Evolutionary conservation across 2,797 vertebrate species (phyloP).

Genomic region (Onychomys torridus): DNA sequence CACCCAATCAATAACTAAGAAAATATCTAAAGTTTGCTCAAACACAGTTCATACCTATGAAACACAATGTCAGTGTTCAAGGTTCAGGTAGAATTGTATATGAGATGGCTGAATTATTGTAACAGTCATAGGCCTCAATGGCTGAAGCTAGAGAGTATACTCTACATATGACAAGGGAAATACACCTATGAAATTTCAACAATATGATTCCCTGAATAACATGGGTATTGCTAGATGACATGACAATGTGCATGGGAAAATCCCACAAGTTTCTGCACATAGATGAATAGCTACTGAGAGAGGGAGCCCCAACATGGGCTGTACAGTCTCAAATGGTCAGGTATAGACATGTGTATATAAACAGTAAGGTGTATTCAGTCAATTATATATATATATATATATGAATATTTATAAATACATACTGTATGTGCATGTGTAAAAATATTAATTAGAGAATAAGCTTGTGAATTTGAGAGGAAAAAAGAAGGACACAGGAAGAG

Average conservation of each 20-base stretch:
- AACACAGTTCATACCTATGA: not conserved
- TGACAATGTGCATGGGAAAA: too few relatives aligned
- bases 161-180: not conserved
- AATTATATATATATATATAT: not conserved
- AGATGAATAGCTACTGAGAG: not conserved
- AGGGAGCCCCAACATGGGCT: not conserved
- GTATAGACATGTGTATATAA: not conserved
- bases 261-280: not conserved
- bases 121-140: not conserved
- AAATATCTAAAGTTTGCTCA: not conserved
- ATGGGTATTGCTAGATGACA: too few relatives aligned
- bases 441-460: not conserved
- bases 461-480: not conserved
- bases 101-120: not conserved
- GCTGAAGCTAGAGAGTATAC: not conserved
- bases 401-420: too few relatives aligned
- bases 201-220: not conserved
- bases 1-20: not conserved
- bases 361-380: not conserved
- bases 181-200: not conserved
- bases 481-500: not conserved
- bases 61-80: not conserved
- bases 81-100: not conserved
- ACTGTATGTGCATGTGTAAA: not conserved
- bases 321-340: not conserved